Conservation (phyloP, 2,797 vertebrate genomes). For the Gobio occitaniae region DNA sequence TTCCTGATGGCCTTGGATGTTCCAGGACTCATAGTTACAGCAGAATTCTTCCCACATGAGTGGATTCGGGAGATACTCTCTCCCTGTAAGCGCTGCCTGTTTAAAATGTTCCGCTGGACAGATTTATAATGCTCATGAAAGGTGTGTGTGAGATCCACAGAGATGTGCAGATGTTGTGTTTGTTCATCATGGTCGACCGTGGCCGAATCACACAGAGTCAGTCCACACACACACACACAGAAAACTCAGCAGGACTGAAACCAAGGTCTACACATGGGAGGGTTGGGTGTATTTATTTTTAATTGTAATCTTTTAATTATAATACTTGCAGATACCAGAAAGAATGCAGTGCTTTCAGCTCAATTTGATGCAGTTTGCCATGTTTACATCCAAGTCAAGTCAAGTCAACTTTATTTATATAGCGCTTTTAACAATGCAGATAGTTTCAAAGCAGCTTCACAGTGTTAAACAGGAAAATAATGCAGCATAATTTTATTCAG, state of each 20-base stretch:
- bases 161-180: conserved; percentile 22
- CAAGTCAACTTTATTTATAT: too few species aligned
- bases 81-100: conserved; percentile 26
- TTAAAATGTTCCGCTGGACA: conserved; percentile 41
- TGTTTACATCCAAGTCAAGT: neutral
- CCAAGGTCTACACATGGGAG: neutral
- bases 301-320: neutral
- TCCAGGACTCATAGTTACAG: conserved; percentile 60
- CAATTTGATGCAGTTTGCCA: neutral
- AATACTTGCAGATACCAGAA: neutral
- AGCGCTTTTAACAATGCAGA: too few species aligned
- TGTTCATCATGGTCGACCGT: neutral
- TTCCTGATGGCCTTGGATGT: conserved; percentile 66
- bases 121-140: neutral
- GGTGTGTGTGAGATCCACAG: conserved; percentile 11
- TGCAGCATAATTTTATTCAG: too few species aligned
- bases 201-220: neutral
- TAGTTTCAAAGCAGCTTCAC: too few species aligned
- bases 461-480: too few species aligned
- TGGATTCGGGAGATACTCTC: conserved; percentile 54
- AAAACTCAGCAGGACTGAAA: neutral
- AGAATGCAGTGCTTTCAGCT: neutral
- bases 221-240: too few species aligned
- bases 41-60: conserved; percentile 65
- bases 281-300: neutral